Evolutionary conservation across 2,797 vertebrate genomes (phyloP), one percentile per base, ranked within the genome.

Genomic region (Epinephelus coioides): DNA sequence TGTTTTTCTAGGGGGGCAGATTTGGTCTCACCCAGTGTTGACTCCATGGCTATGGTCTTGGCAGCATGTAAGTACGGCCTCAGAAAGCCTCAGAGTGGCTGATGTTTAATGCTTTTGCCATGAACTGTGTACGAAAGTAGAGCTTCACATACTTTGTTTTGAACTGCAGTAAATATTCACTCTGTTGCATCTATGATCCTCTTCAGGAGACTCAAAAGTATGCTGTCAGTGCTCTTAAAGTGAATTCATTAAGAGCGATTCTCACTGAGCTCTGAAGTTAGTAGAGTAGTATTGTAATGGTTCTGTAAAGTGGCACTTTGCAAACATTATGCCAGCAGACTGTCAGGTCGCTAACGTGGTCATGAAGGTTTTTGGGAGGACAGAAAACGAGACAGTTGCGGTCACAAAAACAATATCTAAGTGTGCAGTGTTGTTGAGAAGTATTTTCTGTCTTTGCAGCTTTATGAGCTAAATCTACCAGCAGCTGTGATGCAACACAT

Each of bases 261-360:
- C 67, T 77, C 72, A 74, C 82, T 70, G 79, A 43, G 38, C 80
- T 86, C 75, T 79, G 56, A 73, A 71, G 61, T 78, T 83, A 40
- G 74, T 12, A 2, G 72, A 88, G 80, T 77, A 77, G 80, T 77
- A 77, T 78, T 78, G 73, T 72, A 87, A 72, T 90, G 81, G 81
- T 75, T 86, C 62, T 70, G 76, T 65, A 79, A 88, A 93, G 86
- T 85, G 86, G 78, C 82, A 77, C 89, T 90, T 87, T 79, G 71
- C 60, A 73, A 82, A 80, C 67, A 80, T 84, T 63, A 76, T 59
- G 34, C 67, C 62, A 74, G 76, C 73, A 68, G 61, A 65, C 69
- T 65, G 30, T 63, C 21, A 77, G 66, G 79, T 80, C 46, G 6
- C 44, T 5, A 56, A 81, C 49, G 13, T 19, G 60, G 68, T 57